phyloP scores from a whole-genome alignment of 2,888 invertebrate genomes.

The Chelonus formosanus region DNA sequence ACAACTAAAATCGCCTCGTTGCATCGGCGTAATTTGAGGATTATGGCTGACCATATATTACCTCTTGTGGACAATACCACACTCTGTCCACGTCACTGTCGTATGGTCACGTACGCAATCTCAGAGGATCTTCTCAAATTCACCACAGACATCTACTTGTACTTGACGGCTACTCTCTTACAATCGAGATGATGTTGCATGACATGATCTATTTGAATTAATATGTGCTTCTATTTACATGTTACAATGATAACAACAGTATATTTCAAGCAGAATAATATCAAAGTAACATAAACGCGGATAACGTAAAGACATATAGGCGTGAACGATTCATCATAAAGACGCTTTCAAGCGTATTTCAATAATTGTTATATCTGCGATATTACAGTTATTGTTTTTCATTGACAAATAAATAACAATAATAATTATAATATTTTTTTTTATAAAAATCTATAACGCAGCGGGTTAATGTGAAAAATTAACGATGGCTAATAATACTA shows the following conservation, averaged over 20 bases:
- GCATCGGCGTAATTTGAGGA: constrained; percentile 56
- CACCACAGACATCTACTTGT: constrained; percentile 20
- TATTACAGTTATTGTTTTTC: too few species aligned
- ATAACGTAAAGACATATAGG: too few species aligned
- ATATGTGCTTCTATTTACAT: neutral
- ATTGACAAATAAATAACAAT: too few species aligned
- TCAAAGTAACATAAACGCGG: too few species aligned
- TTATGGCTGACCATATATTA: constrained; percentile 57
- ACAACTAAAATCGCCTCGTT: constrained; percentile 43
- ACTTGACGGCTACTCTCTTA: constrained; percentile 4
- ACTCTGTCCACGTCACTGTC: constrained; percentile 14
- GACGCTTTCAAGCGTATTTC: too few species aligned
- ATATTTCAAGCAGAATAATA: too few species aligned
- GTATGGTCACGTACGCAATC: constrained; percentile 55
- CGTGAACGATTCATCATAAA: too few species aligned
- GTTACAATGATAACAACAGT: neutral
- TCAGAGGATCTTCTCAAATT: constrained; percentile 53
- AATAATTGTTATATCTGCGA: too few species aligned
- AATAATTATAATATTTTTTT: too few species aligned
- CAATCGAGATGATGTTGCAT: neutral
- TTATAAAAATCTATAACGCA: too few species aligned
- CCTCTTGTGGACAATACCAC: constrained; percentile 50
- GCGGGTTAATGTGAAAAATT: too few species aligned
- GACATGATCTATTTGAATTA: neutral
- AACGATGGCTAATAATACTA: too few species aligned